Base-by-base conservation (phyloP, 2,113 vertebrate species). In the Misgurnus mizolepis region DNA sequence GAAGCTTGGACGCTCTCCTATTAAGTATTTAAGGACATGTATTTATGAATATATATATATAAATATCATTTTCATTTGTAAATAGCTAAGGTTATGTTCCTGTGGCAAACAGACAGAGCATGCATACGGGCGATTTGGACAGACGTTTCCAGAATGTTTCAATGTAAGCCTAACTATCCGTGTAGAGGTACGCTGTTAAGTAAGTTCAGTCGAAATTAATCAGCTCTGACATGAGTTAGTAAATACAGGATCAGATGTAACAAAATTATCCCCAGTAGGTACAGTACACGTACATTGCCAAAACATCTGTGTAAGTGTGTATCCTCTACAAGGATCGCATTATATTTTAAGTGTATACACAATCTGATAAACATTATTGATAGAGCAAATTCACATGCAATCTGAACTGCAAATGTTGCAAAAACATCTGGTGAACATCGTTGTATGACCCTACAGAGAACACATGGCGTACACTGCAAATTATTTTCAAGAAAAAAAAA, bases 61-160 rank as follows among this genome's bases (percentile, higher is more conserved):
- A 55, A 15, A 55, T 55, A 55, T 55, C 27, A 34, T 34, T 34
- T 34, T 34, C 89, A 87, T 88, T 88, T 95, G 94, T 96, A 96
- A 94, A 95, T 96, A 94, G 86, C 87, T 86, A 89, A 88, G 91
- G 90, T 95, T 94, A 89, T 95, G 93, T 89, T 95, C 93, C 96
- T 97, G 96, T 97, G 96, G 95, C 94, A 93, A 89, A 85, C 82
- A 92, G 91, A 89, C 87, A 92, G 93, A 92, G 95, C 93, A 93
- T 93, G 90, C 87, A 88, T 88, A 89, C 85, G 55, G 85, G 81
- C 80, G 83, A 87, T 76, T 82, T 82, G 15, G 49, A 72, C 76
- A 76, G 83, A 78, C 73, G 17, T 18, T 65, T 39, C 56, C 43
- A 68, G 12, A 68, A 55, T 40, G 11, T 43, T 40, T 62, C 65